Evolutionary conservation across 2,797 vertebrate genomes (phyloP), one percentile per base, ranked within the genome.

Genomic region (Acrossocheilus fasciatus): DNA sequence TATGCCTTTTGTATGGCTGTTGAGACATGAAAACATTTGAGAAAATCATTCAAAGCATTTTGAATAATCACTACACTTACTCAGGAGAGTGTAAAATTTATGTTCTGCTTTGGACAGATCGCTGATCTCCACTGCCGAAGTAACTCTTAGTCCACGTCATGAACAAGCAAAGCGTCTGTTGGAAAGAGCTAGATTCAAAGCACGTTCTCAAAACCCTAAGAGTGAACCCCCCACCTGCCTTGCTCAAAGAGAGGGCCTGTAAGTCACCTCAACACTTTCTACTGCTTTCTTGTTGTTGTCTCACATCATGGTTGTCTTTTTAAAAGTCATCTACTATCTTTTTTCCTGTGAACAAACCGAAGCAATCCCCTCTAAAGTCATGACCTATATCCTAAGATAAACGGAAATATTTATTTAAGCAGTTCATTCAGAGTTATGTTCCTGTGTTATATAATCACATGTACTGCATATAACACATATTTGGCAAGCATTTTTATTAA

Each of bases 81-180:
- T 69, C 20, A n/a, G 18, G 23, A 64, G 34, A 62, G 17, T 45
- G 17, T 62, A 0, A 83, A 74, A 20, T 54, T 8, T 76, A 18
- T 82, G 83, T 30, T 41, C 9, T 83, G 20, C 72, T 66, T 4
- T 86, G 6, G 4, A 82, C 93, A 98, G 98, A 93, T 94, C 95
- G 82, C 93, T 93, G 88, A 92, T 96, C 57, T 91, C 94, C 43
- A 87, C 87, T 15, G 95, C 90, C 36, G 96, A 97, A 82, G 94
- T 97, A 0, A 91, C 94, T 88, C 94, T 96, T 92, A 98, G 97
- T 88, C 95, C 97, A 15, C 95, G 96, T 91, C 97, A 97, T 18
- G 96, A 98, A 92, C 96, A 98, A 91, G 97, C 96, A 91, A 98
- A 97, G 93, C 96, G 95, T 89, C 96, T 98, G 89, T 95, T 97